phyloP scores from a whole-genome alignment of 1,140 invertebrate genomes.

The Bombyx mori region DNA sequence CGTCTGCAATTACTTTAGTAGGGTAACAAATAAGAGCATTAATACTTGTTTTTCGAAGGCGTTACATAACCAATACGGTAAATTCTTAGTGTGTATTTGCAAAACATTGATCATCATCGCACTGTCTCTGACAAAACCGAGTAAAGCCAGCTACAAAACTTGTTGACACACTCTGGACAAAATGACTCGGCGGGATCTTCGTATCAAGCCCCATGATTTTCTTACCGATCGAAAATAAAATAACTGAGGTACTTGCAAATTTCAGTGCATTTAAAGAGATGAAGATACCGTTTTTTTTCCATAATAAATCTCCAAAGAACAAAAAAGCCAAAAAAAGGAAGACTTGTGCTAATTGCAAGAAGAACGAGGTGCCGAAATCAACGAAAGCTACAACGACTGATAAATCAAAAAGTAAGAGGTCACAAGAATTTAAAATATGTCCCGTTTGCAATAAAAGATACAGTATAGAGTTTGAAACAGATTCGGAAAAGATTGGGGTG shows the following conservation, averaged over 20 bases:
- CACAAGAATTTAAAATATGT: not conserved
- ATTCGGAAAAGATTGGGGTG: not conserved
- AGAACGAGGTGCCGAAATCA: conserved; percentile 3
- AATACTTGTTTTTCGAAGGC: too few relatives aligned
- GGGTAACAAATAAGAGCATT: too few relatives aligned
- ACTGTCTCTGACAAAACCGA: too few relatives aligned
- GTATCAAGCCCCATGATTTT: too few relatives aligned
- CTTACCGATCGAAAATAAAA: not conserved
- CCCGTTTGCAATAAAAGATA: not conserved
- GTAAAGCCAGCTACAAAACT: too few relatives aligned
- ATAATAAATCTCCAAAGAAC: conserved; percentile 24
- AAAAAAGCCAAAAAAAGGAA: conserved; percentile 26
- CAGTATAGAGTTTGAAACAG: not conserved
- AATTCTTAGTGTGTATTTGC: too few relatives aligned
- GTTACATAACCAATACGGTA: too few relatives aligned
- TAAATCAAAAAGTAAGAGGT: not conserved
- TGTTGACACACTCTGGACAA: too few relatives aligned
- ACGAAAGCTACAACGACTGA: not conserved
- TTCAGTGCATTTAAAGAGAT: conserved; percentile 25
- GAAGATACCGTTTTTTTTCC: conserved; percentile 43
- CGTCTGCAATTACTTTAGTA: too few relatives aligned
- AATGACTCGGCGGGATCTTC: too few relatives aligned
- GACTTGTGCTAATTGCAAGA: conserved; percentile 10
- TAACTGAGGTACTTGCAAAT: conserved; percentile 1
- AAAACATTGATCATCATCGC: too few relatives aligned